Conservation (phyloP, 2,797 vertebrate genomes). For the Enteromius mattozi region DNA sequence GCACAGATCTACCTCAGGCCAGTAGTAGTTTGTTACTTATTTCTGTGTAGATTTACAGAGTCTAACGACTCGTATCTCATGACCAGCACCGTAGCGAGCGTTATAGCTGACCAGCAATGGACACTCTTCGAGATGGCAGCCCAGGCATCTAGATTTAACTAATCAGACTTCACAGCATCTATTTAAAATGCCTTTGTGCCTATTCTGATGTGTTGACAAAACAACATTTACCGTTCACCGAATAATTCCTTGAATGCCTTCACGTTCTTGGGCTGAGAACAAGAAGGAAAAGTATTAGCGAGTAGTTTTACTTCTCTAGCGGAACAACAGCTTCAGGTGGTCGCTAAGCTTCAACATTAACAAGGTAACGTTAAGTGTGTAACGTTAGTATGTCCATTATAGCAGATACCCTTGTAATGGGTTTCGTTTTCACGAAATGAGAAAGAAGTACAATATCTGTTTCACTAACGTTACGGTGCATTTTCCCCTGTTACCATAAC, state of each 20-base stretch:
- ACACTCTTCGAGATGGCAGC: background rate
- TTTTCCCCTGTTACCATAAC: background rate
- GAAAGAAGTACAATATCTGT: background rate
- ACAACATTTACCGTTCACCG: background rate
- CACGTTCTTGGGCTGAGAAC: background rate
- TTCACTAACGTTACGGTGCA: background rate
- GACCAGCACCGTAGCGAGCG: background rate
- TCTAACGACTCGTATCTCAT: background rate
- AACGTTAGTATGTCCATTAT: background rate
- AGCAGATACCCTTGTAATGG: background rate
- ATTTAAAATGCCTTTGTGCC: background rate
- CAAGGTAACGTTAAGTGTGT: background rate
- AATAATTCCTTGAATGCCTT: background rate
- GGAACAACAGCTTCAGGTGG: constrained; percentile 22
- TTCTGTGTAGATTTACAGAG: background rate
- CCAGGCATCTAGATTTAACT: constrained; percentile 9
- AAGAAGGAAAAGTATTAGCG: background rate
- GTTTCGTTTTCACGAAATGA: background rate
- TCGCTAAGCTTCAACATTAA: background rate
- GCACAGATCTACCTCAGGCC: background rate
- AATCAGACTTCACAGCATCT: background rate
- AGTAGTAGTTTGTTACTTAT: background rate
- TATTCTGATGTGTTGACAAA: background rate
- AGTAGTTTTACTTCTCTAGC: background rate
- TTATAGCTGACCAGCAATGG: background rate